Evolutionary conservation across 2,797 vertebrate species (phyloP).

Genomic region (Oryzias sinensis): DNA sequence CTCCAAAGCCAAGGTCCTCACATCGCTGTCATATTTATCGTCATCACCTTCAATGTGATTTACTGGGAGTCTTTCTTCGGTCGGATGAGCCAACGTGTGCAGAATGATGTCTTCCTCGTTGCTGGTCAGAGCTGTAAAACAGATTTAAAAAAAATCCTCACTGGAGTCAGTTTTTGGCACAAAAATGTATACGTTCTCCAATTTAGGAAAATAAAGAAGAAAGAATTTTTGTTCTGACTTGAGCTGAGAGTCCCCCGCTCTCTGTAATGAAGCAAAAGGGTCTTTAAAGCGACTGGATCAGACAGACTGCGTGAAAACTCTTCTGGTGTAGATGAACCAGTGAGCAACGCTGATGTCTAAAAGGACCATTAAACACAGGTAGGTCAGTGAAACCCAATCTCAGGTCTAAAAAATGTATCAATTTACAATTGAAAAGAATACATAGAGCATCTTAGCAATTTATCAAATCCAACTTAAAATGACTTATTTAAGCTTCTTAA

Average conservation of each 20-base stretch:
- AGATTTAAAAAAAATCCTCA: not conserved
- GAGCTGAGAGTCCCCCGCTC: slow-evolving; percentile 37
- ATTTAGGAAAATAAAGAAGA: not conserved
- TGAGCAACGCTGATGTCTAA: slow-evolving; percentile 60
- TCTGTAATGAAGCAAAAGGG: slow-evolving; percentile 59
- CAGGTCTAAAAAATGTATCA: not conserved
- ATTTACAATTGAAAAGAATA: no score
- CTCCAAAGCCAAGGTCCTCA: slow-evolving; percentile 15
- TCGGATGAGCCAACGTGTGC: slow-evolving; percentile 39
- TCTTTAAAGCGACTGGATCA: slow-evolving; percentile 44
- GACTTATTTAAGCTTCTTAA: no score
- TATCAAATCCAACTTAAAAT: no score
- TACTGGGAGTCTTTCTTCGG: slow-evolving; percentile 17
- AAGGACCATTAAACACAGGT: slow-evolving; percentile 5
- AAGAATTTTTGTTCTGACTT: slow-evolving; percentile 27
- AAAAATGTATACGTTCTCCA: not conserved
- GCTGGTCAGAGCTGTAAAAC: slow-evolving; percentile 32
- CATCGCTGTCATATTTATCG: slow-evolving; percentile 19
- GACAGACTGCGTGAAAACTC: slow-evolving; percentile 44
- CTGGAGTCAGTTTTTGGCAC: not conserved
- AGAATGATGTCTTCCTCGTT: slow-evolving; percentile 35
- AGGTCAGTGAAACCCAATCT: not conserved
- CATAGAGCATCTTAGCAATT: no score
- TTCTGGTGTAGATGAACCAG: slow-evolving; percentile 34
- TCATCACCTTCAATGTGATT: slow-evolving; percentile 18